These are phyloP conservation scores for Ricordea florida DNA, from an alignment of 92 coral and sea anemone species.

Conservation along the genomic window DNA sequence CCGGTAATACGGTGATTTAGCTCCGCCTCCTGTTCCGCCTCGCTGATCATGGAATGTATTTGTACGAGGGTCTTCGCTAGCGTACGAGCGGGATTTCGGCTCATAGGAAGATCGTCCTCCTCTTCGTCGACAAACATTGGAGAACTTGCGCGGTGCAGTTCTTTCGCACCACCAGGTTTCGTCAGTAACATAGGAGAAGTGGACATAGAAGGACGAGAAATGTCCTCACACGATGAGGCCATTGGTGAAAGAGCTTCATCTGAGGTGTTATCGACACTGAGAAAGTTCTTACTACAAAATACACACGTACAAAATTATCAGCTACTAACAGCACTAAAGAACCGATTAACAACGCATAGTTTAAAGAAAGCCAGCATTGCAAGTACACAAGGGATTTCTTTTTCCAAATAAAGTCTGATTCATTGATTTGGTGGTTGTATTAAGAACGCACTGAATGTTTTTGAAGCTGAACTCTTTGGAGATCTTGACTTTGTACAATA, in stretches of 20 bases:
- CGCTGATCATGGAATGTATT: constrained; percentile 91
- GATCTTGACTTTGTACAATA: too few species aligned
- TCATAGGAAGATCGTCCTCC: neutral
- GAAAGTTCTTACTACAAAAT: too few species aligned
- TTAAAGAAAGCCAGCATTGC: neutral
- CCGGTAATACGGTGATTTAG: constrained; percentile 62
- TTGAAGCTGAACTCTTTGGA: too few species aligned
- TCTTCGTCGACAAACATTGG: constrained; percentile 77
- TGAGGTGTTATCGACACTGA: constrained; percentile 4
- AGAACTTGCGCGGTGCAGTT: constrained; percentile 59
- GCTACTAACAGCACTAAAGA: too few species aligned
- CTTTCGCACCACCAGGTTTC: constrained; percentile 36
- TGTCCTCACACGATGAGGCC: constrained; percentile 34
- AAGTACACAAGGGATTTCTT: too few species aligned
- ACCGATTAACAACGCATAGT: too few species aligned
- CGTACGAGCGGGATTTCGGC: constrained; percentile 48
- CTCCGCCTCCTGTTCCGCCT: constrained; percentile 94
- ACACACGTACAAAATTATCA: too few species aligned
- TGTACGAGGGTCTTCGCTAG: constrained; percentile 86
- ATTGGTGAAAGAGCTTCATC: constrained; percentile 7
- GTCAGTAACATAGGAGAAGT: neutral
- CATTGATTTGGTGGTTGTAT: too few species aligned
- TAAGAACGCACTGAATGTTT: too few species aligned
- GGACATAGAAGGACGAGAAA: neutral
- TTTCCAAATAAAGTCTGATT: too few species aligned